phyloP scores from a whole-genome alignment of 2,113 vertebrate species.

The Megaceryle torquata region DNA sequence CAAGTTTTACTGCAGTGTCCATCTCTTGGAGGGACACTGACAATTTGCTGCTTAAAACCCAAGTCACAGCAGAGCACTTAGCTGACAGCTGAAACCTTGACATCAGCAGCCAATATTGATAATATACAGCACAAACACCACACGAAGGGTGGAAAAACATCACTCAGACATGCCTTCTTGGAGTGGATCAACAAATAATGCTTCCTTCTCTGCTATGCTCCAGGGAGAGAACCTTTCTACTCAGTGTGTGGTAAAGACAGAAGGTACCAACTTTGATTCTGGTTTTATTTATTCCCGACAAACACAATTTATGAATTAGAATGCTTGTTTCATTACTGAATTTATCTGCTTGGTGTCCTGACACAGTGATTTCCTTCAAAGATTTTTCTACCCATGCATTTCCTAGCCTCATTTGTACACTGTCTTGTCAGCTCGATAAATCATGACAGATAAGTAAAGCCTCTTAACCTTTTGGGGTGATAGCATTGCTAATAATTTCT shows the following conservation, averaged over 20 bases:
- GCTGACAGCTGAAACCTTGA: constrained; percentile 14
- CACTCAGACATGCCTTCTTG: not conserved
- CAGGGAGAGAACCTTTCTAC: not conserved
- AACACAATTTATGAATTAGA: constrained; percentile 63
- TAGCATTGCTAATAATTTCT: constrained; percentile 52
- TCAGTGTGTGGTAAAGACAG: not conserved
- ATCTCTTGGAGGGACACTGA: not conserved
- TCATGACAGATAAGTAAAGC: constrained; percentile 72
- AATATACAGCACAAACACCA: constrained; percentile 30
- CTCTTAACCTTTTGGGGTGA: constrained; percentile 67
- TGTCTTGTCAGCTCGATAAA: constrained; percentile 68
- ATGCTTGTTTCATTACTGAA: constrained; percentile 57
- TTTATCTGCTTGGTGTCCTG: constrained; percentile 31
- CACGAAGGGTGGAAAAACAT: not conserved
- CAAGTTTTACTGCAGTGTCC: constrained; percentile 19
- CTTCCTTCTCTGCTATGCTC: not conserved
- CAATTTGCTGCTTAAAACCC: constrained; percentile 34
- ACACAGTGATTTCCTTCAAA: constrained; percentile 63
- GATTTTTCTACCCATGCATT: constrained; percentile 40
- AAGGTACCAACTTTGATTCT: not conserved
- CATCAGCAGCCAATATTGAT: not conserved
- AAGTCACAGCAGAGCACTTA: constrained; percentile 1
- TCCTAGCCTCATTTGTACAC: constrained; percentile 37
- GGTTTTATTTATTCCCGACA: constrained; percentile 57
- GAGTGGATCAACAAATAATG: constrained; percentile 14